Base-by-base conservation (phyloP, 1,140 invertebrate species). In the Acromyrmex heyeri region DNA sequence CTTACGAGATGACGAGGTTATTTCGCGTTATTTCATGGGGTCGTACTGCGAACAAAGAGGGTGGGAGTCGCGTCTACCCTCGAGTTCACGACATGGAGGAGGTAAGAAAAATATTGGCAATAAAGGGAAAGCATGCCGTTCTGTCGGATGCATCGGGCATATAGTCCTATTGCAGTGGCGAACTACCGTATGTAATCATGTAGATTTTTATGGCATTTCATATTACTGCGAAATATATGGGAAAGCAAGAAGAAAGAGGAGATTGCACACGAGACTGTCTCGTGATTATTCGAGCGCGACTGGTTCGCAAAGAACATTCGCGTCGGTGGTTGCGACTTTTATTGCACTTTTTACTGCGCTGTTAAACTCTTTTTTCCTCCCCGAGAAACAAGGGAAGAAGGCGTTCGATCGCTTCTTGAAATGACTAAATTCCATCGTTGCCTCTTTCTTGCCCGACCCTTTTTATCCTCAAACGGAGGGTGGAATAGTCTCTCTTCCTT, bases 1-100 rank as follows among this genome's bases (percentile, higher is more conserved):
- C 67, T 90, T 82, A 61, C 86, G 86, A 82, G 85, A 87, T 75
- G 85, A 78, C 79, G 69, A 8, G 75, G 76, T 78, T 87, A 87
- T 90, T 89, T 90, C 53, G 65, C 78, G 75, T 75, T 67, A 67
- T 75, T 76, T 76, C 62, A 59, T 44, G 18, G 50, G 16, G 7
- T 8, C 38, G 59, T 77, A 21, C 18, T 12, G n/a, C 24, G 10
- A 21, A 34, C 1, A 48, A n/a, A 21, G 65, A 70, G 30, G 10
- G 48, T 10, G n/a, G 34, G 50, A 2, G 16, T 18, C 24, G 12
- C 16, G 38, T 53, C 62, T 76, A 34, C 24, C 50, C 50, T 78
- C 57, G 57, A 57, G 44, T 65, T 21, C 55, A 21, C 64, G 64
- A 48, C 21, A n/a, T 5, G 55, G 12, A 4, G 2, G 14, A 24